Percentiles rank a stretch among this genome's conserved stretches.
These are phyloP conservation scores for human (Homo sapiens) DNA, from an alignment of 2,113 vertebrate genomes.

Conservation along the genomic window DNA sequence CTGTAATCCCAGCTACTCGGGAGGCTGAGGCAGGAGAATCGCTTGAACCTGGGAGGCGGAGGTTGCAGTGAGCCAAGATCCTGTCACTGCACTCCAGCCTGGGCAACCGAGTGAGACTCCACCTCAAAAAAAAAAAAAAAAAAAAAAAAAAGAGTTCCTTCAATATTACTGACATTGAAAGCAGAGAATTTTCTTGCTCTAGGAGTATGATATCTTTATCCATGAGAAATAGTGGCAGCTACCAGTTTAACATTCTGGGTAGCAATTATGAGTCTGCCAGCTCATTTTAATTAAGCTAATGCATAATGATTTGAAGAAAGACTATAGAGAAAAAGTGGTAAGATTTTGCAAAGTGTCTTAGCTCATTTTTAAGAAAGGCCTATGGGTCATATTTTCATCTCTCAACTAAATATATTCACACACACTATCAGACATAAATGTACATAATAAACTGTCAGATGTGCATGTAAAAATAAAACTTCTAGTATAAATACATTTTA, in stretches of 20 bases:
- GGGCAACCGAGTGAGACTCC: too few relatives aligned
- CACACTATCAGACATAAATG: not conserved
- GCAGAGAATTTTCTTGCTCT: not conserved
- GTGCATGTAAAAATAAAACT: not conserved
- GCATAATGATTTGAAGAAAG: not conserved
- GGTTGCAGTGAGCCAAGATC: too few relatives aligned
- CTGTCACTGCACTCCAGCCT: too few relatives aligned
- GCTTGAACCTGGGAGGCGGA: too few relatives aligned
- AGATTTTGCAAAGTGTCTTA: not conserved
- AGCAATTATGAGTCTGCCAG: not conserved
- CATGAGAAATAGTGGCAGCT: not conserved
- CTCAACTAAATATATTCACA: not conserved
- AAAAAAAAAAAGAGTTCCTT: not conserved
- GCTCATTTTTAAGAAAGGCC: not conserved
- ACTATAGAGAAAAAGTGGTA: not conserved
- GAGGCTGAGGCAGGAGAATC: too few relatives aligned
- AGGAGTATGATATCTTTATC: not conserved
- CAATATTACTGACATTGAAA: not conserved
- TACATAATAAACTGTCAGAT: not conserved
- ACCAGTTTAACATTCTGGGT: not conserved
- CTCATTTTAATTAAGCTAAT: not conserved
- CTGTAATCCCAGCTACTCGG: too few relatives aligned
- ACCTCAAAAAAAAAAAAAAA: too few relatives aligned
- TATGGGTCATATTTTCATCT: not conserved
- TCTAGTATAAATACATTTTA: not conserved